Percentiles rank a stretch among this genome's conserved stretches.
Evolutionary conservation across 2,113 vertebrate species (phyloP).

Genomic region (Mohoua ochrocephala): DNA sequence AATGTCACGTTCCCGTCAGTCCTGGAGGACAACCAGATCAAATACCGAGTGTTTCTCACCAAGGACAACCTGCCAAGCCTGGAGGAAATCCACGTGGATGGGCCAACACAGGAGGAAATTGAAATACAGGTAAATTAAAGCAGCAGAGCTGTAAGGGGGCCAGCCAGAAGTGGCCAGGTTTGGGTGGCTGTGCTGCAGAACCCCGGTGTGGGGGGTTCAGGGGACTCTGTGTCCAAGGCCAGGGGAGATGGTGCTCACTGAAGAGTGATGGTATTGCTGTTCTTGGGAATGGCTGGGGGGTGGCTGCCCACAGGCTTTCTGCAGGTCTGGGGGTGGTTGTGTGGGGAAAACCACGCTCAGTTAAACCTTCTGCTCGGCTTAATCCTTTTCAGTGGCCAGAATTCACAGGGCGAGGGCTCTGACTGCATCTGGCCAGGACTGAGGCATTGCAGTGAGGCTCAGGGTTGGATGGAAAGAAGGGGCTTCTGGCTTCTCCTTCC

Average conservation of each 20-base stretch:
- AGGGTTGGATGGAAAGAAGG: not conserved
- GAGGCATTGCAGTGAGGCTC: not conserved
- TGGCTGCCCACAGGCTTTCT: not conserved
- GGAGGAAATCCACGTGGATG: conserved; percentile 81
- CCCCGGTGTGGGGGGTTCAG: not conserved
- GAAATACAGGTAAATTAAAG: conserved; percentile 81
- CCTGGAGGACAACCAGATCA: conserved; percentile 81
- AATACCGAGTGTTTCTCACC: conserved; percentile 81
- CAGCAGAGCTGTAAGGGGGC: not conserved
- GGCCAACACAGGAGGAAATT: conserved; percentile 74
- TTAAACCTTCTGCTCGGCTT: not conserved
- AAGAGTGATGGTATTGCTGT: not conserved
- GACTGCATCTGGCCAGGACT: not conserved
- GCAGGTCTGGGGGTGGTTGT: not conserved
- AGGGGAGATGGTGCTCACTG: not conserved
- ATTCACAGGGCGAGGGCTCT: not conserved
- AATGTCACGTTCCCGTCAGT: conserved; percentile 81
- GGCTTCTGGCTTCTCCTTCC: not conserved
- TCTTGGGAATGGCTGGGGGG: not conserved
- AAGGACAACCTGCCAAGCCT: conserved; percentile 78
- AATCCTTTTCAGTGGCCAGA: not conserved
- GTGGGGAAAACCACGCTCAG: not conserved
- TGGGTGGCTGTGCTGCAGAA: not conserved
- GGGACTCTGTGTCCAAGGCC: not conserved
- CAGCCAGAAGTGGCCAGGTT: not conserved